Evolutionary conservation across 2,797 vertebrate species (phyloP).

Genomic region (Propithecus perrieri): DNA sequence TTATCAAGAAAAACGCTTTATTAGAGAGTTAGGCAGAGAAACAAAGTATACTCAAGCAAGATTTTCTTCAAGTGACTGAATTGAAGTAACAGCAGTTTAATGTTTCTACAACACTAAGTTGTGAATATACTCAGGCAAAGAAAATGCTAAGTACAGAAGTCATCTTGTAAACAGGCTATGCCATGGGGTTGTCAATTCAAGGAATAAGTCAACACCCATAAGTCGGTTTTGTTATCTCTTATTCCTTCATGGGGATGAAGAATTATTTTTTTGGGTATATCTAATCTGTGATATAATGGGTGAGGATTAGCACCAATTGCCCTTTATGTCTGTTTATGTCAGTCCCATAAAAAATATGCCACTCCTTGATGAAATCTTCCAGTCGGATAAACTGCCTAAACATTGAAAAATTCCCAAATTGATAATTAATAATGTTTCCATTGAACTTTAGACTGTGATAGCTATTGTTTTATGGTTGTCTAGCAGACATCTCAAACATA

Average conservation of each 20-base stretch:
- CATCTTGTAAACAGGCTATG: neutral
- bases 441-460: neutral
- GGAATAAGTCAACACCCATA: neutral
- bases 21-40: slow-evolving; percentile 46
- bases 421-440: neutral
- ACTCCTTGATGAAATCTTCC: neutral
- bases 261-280: neutral
- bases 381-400: neutral
- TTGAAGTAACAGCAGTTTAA: neutral
- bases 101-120: neutral
- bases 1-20: slow-evolving; percentile 13
- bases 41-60: neutral
- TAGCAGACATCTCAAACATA: neutral
- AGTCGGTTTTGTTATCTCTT: neutral
- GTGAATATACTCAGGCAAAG: neutral
- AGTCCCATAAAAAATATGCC: neutral
- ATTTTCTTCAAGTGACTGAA: slow-evolving; percentile 18
- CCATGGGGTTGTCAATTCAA: neutral
- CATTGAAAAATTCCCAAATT: neutral
- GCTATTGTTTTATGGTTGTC: neutral
- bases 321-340: neutral
- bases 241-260: neutral
- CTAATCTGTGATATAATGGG: neutral
- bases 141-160: neutral
- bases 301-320: neutral